phyloP scores from a whole-genome alignment of 2,797 vertebrate genomes.

The Tokudaia tokunoshimensis region DNA sequence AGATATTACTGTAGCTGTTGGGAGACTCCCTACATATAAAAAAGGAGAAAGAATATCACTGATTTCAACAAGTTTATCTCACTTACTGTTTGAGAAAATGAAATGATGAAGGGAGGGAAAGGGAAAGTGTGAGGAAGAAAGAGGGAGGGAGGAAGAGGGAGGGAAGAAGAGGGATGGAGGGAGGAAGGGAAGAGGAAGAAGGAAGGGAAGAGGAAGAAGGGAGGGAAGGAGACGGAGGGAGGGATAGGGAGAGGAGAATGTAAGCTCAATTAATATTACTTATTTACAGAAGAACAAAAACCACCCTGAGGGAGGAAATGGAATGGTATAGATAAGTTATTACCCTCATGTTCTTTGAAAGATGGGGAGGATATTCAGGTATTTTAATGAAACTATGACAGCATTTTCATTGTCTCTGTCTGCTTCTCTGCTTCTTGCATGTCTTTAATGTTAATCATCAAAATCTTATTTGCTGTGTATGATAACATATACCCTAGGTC shows the following conservation, averaged over 20 bases:
- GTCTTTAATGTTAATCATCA: constrained; percentile 25
- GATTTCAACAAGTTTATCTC: neutral
- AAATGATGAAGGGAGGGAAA: neutral
- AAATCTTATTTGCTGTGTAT: neutral
- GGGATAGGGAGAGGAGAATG: neutral
- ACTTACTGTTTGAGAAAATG: neutral
- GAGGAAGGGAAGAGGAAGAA: too few relatives aligned
- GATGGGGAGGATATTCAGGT: neutral
- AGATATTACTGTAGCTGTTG: neutral
- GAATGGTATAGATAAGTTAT: neutral
- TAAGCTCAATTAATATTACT: neutral
- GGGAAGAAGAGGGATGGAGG: too few relatives aligned
- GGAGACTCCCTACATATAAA: neutral
- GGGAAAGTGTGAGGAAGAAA: too few relatives aligned
- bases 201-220: too few relatives aligned
- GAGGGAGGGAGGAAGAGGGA: neutral
- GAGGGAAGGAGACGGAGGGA: too few relatives aligned
- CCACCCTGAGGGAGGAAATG: neutral
- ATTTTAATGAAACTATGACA: neutral
- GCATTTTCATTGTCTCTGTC: neutral
- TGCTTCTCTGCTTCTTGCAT: neutral
- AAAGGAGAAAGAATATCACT: neutral
- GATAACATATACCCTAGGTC: neutral
- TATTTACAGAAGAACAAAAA: neutral
- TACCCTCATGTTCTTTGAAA: neutral